Percentiles rank a stretch among this genome's conserved stretches.
Evolutionary conservation across 2,888 invertebrate species (phyloP).

Genomic region (Amblyjoppa fuscipennis): DNA sequence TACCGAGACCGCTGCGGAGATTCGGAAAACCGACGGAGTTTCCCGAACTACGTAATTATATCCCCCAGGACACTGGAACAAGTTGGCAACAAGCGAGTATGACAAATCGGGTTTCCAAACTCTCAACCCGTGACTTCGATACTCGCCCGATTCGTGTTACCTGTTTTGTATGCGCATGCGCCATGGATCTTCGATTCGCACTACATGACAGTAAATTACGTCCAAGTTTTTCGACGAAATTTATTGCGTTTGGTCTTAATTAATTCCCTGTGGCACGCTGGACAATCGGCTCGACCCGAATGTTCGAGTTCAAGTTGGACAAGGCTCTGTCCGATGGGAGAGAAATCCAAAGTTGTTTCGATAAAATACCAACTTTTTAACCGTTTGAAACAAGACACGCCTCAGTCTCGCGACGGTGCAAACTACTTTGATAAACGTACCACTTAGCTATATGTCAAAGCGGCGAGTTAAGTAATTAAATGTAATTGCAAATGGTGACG

Average conservation of each 20-base stretch:
- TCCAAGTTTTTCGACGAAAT: background rate
- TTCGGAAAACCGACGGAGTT: conserved; percentile 7
- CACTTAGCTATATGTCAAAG: background rate
- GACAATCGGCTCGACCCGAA: too few relatives aligned
- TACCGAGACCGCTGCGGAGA: conserved; percentile 14
- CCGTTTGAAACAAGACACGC: too few relatives aligned
- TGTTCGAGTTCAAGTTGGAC: too few relatives aligned
- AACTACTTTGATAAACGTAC: too few relatives aligned
- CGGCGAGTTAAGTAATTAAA: background rate
- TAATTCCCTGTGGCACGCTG: too few relatives aligned
- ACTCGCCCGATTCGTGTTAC: background rate
- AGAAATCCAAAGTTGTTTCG: too few relatives aligned
- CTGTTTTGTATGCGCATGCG: background rate
- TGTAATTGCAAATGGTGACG: background rate
- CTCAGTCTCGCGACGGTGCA: too few relatives aligned
- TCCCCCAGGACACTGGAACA: conserved; percentile 44
- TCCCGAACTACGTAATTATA: conserved; percentile 56
- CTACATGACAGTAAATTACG: background rate
- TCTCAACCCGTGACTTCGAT: conserved; percentile 23
- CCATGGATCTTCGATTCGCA: background rate
- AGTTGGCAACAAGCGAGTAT: conserved; percentile 54
- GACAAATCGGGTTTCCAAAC: conserved; percentile 62
- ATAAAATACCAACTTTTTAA: too few relatives aligned
- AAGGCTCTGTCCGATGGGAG: too few relatives aligned
- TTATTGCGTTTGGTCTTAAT: background rate